Conservation (phyloP, 1,140 invertebrate species). For the Homalodisca vitripennis region DNA sequence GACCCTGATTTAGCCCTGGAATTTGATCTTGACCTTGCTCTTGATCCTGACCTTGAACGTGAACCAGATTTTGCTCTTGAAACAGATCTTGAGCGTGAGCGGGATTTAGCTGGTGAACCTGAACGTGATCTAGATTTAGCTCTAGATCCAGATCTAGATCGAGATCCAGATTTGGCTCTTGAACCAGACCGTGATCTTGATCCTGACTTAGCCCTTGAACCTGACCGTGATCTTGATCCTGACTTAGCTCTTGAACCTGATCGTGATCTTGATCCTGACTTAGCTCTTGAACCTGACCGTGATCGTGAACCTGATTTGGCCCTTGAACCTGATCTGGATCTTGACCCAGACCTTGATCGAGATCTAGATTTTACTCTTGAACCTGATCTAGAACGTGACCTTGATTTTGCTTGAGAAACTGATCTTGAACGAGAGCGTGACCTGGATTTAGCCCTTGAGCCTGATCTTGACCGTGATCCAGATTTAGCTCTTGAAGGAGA, state of each 20-base stretch:
- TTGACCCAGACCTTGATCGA: slow-evolving; percentile 42
- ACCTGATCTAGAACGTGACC: slow-evolving; percentile 40
- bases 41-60: slow-evolving; percentile 41
- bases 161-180: slow-evolving; percentile 33
- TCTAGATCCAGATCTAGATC: slow-evolving; percentile 42
- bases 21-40: slow-evolving; percentile 39
- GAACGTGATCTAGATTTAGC: slow-evolving; percentile 42
- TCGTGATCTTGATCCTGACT: slow-evolving; percentile 43
- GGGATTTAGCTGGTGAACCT: slow-evolving; percentile 43
- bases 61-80: slow-evolving; percentile 30
- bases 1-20: slow-evolving; percentile 39
- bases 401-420: slow-evolving; percentile 29
- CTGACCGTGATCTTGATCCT: slow-evolving; percentile 38
- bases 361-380: slow-evolving; percentile 33
- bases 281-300: slow-evolving; percentile 38
- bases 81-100: slow-evolving; percentile 43
- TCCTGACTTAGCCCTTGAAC: slow-evolving; percentile 35
- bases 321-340: slow-evolving; percentile 28
- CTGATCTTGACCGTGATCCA: slow-evolving; percentile 36
- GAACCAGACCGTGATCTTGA: slow-evolving; percentile 38
- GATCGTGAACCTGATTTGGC: slow-evolving; percentile 33
- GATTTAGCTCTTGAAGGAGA: slow-evolving; percentile 28
- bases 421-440: slow-evolving; percentile 32
- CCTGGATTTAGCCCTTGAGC: slow-evolving; percentile 37
- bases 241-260: slow-evolving; percentile 39